Conservation (phyloP, 2,888 invertebrate species). For the Boloria euphrosyne region DNA sequence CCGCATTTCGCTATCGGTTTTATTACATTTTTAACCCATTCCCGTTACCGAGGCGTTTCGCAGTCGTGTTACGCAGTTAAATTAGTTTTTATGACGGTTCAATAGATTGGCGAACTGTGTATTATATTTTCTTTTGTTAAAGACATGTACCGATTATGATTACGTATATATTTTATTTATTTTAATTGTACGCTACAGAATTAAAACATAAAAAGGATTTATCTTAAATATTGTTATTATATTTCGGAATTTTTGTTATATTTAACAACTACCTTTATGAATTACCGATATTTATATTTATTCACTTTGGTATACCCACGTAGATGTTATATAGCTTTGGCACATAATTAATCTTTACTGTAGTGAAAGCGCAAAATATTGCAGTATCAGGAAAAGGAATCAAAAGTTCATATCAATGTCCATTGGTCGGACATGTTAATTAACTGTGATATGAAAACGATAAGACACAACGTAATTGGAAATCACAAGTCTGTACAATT, state of each 20-base stretch:
- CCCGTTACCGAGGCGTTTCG: conserved; percentile 8
- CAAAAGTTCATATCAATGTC: conserved; percentile 34
- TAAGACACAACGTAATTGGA: conserved; percentile 36
- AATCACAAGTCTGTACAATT: conserved; percentile 49
- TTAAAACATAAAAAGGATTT: too few species aligned
- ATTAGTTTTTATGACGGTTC: conserved; percentile 16
- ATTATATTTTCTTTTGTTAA: too few species aligned
- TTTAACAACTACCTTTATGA: too few species aligned
- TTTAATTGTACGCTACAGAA: too few species aligned
- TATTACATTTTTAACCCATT: conserved; percentile 33
- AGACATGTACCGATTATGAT: too few species aligned
- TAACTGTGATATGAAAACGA: conserved; percentile 37
- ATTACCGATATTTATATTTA: too few species aligned
- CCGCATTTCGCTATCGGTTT: conserved; percentile 32
- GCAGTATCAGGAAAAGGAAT: conserved; percentile 14
- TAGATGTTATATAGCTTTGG: background rate
- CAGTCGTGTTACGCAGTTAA: conserved; percentile 1
- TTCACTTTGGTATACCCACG: background rate
- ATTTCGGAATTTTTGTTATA: background rate
- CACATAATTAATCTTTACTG: conserved; percentile 2
- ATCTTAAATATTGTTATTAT: too few species aligned
- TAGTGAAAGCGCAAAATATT: conserved; percentile 1
- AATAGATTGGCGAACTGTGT: background rate
- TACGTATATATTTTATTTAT: too few species aligned
- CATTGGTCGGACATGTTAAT: conserved; percentile 38